These are phyloP conservation scores for Gallinago media DNA, from an alignment of 2,113 vertebrate species.

Conservation along the genomic window DNA sequence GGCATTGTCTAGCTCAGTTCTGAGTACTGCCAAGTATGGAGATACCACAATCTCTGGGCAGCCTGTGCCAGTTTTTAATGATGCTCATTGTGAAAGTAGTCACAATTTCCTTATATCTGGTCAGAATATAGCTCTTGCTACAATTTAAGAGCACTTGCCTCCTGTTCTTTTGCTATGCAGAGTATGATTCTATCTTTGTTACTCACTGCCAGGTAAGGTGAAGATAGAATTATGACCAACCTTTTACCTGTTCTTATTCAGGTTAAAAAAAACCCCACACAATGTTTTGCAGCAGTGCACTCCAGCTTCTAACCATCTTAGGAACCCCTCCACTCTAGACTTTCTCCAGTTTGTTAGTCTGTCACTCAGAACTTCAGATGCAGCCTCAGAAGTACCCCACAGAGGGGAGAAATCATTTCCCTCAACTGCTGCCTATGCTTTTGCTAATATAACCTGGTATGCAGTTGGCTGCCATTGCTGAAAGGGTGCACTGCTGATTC, in stretches of 20 bases:
- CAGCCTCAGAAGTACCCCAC: not conserved
- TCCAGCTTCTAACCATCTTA: not conserved
- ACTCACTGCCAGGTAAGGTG: not conserved
- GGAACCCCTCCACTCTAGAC: not conserved
- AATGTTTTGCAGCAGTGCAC: accelerated
- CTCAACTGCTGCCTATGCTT: not conserved
- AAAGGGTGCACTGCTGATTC: not conserved
- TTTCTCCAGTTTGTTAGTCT: not conserved
- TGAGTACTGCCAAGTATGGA: not conserved
- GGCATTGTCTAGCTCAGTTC: not conserved
- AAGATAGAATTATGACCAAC: not conserved
- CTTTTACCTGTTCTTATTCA: not conserved
- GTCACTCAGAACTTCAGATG: not conserved
- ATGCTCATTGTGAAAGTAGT: not conserved
- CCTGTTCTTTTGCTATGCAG: not conserved
- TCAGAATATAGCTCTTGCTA: not conserved
- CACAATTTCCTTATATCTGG: not conserved
- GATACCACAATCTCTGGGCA: not conserved
- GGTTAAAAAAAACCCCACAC: not conserved
- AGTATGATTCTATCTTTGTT: not conserved
- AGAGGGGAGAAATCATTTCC: not conserved
- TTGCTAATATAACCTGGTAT: not conserved
- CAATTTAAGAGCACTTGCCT: not conserved
- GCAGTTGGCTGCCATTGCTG: not conserved
- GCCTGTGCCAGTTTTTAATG: not conserved